phyloP scores from a whole-genome alignment of 2,113 vertebrate species.

The Antechinus flavipes region DNA sequence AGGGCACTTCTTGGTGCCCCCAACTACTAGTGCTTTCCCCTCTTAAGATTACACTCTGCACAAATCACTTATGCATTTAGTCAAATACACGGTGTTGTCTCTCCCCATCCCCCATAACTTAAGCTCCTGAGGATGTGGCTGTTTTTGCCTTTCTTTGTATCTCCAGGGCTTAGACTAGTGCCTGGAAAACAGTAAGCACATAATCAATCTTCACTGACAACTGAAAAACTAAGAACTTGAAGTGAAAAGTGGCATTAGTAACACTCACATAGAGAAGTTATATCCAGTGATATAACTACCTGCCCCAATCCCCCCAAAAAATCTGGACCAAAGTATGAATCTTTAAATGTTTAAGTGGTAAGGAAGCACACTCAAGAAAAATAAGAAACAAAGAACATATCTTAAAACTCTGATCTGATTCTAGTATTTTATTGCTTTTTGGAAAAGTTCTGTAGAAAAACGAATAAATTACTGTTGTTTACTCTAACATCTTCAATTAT shows the following conservation, averaged over 20 bases:
- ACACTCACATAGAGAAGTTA: not conserved
- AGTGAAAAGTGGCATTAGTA: not conserved
- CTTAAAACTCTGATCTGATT: slow-evolving; percentile 20
- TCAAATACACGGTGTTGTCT: not conserved
- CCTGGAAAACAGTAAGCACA: not conserved
- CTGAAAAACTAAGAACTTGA: not conserved
- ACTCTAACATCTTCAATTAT: not conserved
- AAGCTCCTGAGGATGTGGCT: not conserved
- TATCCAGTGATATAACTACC: not conserved
- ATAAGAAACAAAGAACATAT: not conserved
- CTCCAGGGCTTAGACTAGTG: not conserved
- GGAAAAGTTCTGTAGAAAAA: not conserved
- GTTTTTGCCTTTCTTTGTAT: too few relatives aligned
- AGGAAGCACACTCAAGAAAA: slow-evolving; percentile 22
- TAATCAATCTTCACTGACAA: not conserved
- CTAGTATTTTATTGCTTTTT: slow-evolving; percentile 5
- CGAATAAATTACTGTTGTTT: not conserved
- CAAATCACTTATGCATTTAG: not conserved
- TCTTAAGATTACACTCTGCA: too few relatives aligned
- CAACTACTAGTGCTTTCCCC: too few relatives aligned
- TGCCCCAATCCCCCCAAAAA: not conserved
- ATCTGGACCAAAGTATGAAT: not conserved
- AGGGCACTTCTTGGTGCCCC: not conserved
- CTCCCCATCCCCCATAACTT: not conserved
- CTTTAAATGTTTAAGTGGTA: slow-evolving; percentile 20